phyloP scores from a whole-genome alignment of 2,797 vertebrate genomes.

The Platalea minor region DNA sequence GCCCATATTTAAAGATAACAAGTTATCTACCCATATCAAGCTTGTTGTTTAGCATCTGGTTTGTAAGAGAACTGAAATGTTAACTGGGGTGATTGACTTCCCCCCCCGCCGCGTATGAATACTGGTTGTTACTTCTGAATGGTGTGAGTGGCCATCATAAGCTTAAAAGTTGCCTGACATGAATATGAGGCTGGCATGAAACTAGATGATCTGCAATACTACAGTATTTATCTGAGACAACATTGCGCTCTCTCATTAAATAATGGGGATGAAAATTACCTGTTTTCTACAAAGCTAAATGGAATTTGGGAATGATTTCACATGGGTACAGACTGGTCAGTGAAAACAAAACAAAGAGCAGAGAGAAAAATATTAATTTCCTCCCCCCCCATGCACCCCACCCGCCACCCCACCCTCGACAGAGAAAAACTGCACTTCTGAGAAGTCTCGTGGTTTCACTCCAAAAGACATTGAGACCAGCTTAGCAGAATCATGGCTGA shows the following conservation, averaged over 20 bases:
- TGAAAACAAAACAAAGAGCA: not conserved
- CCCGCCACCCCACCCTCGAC: not conserved
- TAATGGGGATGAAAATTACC: not conserved
- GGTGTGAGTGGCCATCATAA: not conserved
- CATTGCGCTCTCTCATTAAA: not conserved
- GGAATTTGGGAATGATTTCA: not conserved
- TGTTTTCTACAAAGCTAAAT: not conserved
- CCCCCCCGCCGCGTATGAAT: not conserved
- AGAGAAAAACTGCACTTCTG: not conserved
- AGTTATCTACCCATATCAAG: not conserved
- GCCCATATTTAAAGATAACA: not conserved
- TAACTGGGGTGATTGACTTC: not conserved
- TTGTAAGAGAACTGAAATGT: not conserved
- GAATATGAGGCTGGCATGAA: not conserved
- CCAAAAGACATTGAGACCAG: not conserved
- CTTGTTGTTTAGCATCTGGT: not conserved
- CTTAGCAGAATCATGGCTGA: not conserved
- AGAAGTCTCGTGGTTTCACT: not conserved
- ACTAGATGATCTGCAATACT: not conserved
- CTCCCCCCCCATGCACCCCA: too few relatives aligned
- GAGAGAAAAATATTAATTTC: not conserved
- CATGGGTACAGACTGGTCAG: not conserved
- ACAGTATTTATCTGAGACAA: not conserved
- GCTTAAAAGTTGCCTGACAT: not conserved
- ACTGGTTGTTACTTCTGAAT: not conserved